A percentile compares a stretch with the other conserved stretches of the same genome.
Evolutionary conservation across 2,888 invertebrate genomes (phyloP).

Genomic region (Pecten maximus): DNA sequence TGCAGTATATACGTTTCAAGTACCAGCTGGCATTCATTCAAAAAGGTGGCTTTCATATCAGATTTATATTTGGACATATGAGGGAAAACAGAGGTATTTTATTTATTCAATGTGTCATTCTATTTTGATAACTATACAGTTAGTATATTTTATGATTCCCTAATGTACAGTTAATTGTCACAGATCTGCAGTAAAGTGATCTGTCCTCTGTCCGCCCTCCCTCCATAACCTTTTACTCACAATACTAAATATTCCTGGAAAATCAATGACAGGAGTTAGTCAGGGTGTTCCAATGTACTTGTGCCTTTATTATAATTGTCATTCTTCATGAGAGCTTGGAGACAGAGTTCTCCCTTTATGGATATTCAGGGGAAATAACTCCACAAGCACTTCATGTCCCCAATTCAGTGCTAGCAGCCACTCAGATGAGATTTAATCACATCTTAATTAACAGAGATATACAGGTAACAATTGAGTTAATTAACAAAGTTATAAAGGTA

Average conservation of each 20-base stretch:
- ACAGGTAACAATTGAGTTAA: too few relatives aligned
- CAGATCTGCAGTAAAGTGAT: too few relatives aligned
- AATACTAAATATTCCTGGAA: not conserved
- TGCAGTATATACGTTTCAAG: conserved; percentile 7
- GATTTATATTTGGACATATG: not conserved
- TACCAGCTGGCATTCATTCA: not conserved
- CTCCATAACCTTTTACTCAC: too few relatives aligned
- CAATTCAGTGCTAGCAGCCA: too few relatives aligned
- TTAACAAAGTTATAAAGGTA: too few relatives aligned
- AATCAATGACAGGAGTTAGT: not conserved
- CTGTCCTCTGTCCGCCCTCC: too few relatives aligned
- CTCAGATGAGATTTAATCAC: too few relatives aligned
- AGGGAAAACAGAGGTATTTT: not conserved
- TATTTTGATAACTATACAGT: conserved; percentile 4
- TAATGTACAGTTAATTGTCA: not conserved
- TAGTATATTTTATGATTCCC: not conserved
- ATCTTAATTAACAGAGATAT: too few relatives aligned
- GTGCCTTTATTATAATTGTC: not conserved
- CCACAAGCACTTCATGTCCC: too few relatives aligned
- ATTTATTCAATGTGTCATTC: not conserved
- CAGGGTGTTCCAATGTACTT: not conserved
- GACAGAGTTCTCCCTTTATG: too few relatives aligned
- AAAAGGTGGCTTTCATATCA: not conserved
- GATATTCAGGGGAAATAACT: too few relatives aligned
- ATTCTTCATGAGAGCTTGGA: not conserved